Evolutionary conservation across 1,140 invertebrate species (phyloP).

Genomic region (Dolichoris vasculosae): DNA sequence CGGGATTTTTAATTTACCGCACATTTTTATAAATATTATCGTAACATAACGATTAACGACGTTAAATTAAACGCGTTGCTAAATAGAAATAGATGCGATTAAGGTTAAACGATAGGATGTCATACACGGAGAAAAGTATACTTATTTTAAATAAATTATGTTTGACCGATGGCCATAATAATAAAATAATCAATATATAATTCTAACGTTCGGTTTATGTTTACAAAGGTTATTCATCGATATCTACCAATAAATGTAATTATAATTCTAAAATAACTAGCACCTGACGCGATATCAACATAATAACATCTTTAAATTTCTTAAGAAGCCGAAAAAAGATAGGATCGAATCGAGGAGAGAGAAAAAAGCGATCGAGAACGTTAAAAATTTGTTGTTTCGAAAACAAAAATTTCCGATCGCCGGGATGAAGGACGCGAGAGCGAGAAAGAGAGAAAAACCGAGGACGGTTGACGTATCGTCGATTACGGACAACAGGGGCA

Average conservation of each 20-base stretch:
- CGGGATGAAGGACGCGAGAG: constrained; percentile 13
- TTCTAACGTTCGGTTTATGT: neutral
- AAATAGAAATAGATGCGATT: neutral
- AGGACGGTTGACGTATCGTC: constrained; percentile 55
- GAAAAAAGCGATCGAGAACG: constrained; percentile 27
- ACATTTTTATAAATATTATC: neutral
- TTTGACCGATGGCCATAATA: neutral
- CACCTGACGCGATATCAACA: no score
- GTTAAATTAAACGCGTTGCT: neutral
- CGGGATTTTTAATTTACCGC: neutral
- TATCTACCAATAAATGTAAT: no score
- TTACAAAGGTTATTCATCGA: neutral
- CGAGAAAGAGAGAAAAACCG: neutral
- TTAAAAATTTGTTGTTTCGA: constrained; percentile 42
- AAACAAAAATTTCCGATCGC: constrained; percentile 37
- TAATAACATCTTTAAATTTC: constrained; percentile 17
- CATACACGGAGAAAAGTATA: neutral
- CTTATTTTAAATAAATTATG: neutral
- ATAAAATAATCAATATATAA: no score
- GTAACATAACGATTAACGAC: neutral
- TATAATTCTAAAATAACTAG: neutral
- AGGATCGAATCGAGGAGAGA: neutral
- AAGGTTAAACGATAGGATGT: neutral
- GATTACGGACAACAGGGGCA: constrained; percentile 60
- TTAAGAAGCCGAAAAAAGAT: constrained; percentile 3